Evolutionary conservation across 2,888 invertebrate genomes (phyloP), one percentile per base, ranked within the genome.

Genomic region (Spisula subtruncata): DNA sequence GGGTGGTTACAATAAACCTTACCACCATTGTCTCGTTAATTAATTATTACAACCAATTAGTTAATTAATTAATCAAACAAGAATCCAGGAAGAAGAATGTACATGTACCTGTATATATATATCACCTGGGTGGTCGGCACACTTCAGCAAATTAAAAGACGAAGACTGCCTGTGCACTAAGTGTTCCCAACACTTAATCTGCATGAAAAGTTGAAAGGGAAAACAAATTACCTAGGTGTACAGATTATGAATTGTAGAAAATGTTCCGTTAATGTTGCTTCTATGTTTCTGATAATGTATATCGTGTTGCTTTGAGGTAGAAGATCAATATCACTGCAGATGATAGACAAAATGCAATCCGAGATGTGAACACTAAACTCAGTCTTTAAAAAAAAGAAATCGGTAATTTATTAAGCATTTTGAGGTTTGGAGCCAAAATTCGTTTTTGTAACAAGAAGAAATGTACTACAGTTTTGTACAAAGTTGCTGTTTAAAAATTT

Each of bases 331-430:
- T 25, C 60, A 6, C 60, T 25, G 25, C 25, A 25, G 60, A 66
- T 66, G 60, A 66, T 66, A 5, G 60, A 66, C 60, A 66, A 66
- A 66, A 25, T 66, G 25, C 60, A 66, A 66, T 66, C 60, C 10
- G n/a, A 66, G 60, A 66, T 66, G 5, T 66, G 60, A 66, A 25
- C 25, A 6, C 25, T 66, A n/a, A 10, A 25, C 0, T 66, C 60
- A 8, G 8, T 10, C 60, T 66, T 5, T 25, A 66, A 25, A 60
- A 66, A 25, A 20, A 6, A 10, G 25, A 12, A 66, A 56, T 56
- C 16, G 8, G 41, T 41, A 41, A 41, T 41, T 41, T 41, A 16
- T 51, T 51, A 51, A 51, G 51, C 16, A 51, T 51, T 51, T 51
- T 16, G 16, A 51, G 51, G 12, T 51, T 51, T 51, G 51, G 51